Evolutionary conservation across 2,797 vertebrate species (phyloP), one percentile per base, ranked within the genome.

Genomic region (Manis javanica): DNA sequence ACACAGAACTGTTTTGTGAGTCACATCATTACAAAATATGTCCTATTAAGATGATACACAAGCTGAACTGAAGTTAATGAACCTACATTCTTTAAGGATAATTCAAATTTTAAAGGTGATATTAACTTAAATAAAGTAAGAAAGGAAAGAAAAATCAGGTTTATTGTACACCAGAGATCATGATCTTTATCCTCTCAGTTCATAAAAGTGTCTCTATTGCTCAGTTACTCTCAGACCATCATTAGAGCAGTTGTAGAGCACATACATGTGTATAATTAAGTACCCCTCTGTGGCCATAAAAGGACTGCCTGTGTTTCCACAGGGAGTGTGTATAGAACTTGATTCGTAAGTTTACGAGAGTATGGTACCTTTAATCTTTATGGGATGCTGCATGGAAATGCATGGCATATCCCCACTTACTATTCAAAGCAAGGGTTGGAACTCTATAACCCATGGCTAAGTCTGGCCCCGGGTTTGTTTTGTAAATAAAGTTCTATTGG

Each of bases 81-180:
- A 87, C 96, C 97, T 87, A 75, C 91, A 81, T 97, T 96, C 93
- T 97, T 97, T 91, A 94, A 95, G 91, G 92, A 97, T 97, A 98
- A 98, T 98, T 98, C 97, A 95, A 97, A 98, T 69, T 98, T 98
- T 98, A 97, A 96, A 95, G 71, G 91, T 93, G 87, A 92, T 97
- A 97, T 95, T 98, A 98, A 97, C 96, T 97, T 98, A 98, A 97
- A 96, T 95, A 97, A 98, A 98, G 97, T 84, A 98, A 97, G 90
- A 89, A 96, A 95, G 93, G 77, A 74, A 92, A 96, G 97, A 81
- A 97, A 97, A 97, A 61, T 75, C 88, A 59, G 71, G 97, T 97
- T 98, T 92, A 75, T 90, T 91, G 91, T 97, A 92, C 95, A 96
- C 96, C 49, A 64, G 97, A 98, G 98, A 98, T 97, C 90, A 37